Evolutionary conservation across 2,888 invertebrate genomes (phyloP).

Genomic region (Galeruca laticollis): DNA sequence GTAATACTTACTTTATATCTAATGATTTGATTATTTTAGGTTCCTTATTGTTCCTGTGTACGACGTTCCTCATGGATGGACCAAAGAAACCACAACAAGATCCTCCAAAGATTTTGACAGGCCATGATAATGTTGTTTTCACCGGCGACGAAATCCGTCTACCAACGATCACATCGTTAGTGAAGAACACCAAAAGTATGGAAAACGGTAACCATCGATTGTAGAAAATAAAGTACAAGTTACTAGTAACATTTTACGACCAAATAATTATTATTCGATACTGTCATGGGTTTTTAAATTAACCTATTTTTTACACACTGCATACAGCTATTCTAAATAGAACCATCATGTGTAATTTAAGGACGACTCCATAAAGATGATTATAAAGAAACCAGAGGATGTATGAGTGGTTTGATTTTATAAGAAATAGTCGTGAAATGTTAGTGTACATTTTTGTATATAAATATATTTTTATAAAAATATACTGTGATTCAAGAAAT

Average conservation of each 20-base stretch:
- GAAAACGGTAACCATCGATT: conserved; percentile 56
- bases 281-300: background rate
- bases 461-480: conserved; percentile 17
- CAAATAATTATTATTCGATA: background rate
- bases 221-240: conserved; percentile 35
- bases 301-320: too few relatives aligned
- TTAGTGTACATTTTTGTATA: conserved; percentile 10
- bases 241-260: background rate
- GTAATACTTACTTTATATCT: background rate
- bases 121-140: conserved; percentile 62
- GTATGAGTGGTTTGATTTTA: too few relatives aligned
- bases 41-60: conserved; percentile 84
- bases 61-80: conserved; percentile 85
- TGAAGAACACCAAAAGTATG: conserved; percentile 52
- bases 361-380: too few relatives aligned
- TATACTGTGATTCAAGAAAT: conserved; percentile 7
- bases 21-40: conserved; percentile 68
- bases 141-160: conserved; percentile 60
- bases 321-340: too few relatives aligned
- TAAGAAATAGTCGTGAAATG: background rate
- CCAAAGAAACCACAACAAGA: conserved; percentile 61
- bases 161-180: conserved; percentile 59
- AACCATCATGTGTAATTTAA: too few relatives aligned
- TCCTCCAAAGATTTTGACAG: conserved; percentile 54
- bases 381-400: too few relatives aligned